Conservation (phyloP, 2,113 vertebrate genomes). For the Spheniscus mendiculus region DNA sequence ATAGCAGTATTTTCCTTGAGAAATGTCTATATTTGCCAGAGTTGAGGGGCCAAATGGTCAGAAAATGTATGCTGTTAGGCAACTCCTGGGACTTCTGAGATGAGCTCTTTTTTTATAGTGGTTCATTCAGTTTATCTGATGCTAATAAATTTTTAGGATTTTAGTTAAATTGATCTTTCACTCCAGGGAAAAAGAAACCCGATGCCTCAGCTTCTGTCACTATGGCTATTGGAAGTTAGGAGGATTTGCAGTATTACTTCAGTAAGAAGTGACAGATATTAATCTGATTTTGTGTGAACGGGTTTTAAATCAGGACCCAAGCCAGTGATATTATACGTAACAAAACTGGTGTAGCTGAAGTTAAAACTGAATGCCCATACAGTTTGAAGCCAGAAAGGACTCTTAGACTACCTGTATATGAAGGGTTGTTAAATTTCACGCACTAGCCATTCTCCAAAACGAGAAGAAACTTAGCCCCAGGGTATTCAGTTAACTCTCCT, state of each 20-base stretch:
- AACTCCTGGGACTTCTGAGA: neutral
- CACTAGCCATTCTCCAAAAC: neutral
- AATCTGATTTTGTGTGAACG: neutral
- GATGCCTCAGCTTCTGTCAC: neutral
- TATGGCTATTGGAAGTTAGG: neutral
- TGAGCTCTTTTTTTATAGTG: neutral
- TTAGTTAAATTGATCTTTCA: neutral
- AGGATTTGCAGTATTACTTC: conserved; percentile 9
- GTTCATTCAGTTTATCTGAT: neutral
- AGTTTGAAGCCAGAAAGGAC: neutral
- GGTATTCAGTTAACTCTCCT: neutral
- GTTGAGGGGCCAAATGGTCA: neutral
- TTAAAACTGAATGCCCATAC: neutral
- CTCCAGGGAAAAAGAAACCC: neutral
- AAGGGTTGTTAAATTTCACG: neutral
- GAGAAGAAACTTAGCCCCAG: neutral
- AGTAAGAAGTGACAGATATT: neutral
- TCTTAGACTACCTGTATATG: neutral
- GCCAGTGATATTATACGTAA: neutral
- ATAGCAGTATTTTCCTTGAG: neutral
- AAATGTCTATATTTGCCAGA: neutral
- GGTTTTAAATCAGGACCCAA: neutral
- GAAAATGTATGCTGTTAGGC: neutral
- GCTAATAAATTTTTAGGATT: neutral
- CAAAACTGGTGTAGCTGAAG: neutral